Evolutionary conservation across 2,113 vertebrate species (phyloP).

Genomic region (Bolborhynchus lineola): DNA sequence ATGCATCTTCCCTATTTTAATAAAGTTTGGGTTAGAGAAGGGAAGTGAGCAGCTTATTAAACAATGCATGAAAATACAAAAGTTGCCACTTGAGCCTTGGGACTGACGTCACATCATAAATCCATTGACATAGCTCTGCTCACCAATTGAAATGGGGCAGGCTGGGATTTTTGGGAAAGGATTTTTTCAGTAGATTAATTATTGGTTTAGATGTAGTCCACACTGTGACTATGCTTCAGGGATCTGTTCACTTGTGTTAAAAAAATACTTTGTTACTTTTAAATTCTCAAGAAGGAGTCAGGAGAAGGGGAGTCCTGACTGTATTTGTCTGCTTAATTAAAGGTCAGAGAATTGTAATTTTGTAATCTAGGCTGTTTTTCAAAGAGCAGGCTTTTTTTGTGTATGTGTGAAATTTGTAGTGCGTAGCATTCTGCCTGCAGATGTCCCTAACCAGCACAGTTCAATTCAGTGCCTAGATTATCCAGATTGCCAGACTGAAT

Average conservation of each 20-base stretch:
- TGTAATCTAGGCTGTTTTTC: background rate
- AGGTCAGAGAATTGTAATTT: background rate
- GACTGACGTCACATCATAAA: conserved; percentile 56
- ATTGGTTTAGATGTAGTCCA: conserved; percentile 53
- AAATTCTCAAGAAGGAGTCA: background rate
- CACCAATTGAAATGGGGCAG: background rate
- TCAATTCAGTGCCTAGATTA: background rate
- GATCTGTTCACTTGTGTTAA: background rate
- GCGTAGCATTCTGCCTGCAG: background rate
- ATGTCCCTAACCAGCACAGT: background rate
- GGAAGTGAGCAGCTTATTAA: conserved; percentile 49
- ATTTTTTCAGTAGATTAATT: conserved; percentile 62
- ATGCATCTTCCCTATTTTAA: conserved; percentile 61
- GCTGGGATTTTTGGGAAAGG: conserved; percentile 11
- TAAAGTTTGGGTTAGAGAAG: conserved; percentile 55
- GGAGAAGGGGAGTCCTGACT: background rate
- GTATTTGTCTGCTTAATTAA: background rate
- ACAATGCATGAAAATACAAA: conserved; percentile 59
- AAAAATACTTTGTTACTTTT: background rate
- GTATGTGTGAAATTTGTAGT: background rate
- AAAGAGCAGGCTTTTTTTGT: background rate
- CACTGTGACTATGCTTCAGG: conserved; percentile 18
- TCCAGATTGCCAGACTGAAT: background rate
- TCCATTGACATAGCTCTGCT: conserved; percentile 9
- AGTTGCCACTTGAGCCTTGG: background rate